Evolutionary conservation across 2,113 vertebrate genomes (phyloP).

Genomic region (Neodon shergylaensis): DNA sequence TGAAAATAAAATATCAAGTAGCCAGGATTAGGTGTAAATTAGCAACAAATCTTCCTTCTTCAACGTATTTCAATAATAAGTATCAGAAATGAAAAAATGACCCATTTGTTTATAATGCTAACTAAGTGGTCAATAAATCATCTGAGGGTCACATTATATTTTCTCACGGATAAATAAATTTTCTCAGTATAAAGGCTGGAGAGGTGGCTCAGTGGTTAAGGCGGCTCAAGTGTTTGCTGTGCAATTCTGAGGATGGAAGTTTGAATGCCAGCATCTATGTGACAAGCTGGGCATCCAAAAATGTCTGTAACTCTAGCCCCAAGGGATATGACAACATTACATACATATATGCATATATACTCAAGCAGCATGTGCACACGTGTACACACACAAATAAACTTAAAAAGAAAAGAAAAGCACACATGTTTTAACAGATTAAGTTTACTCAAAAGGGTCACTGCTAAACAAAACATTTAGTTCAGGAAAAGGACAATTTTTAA

Average conservation of each 20-base stretch:
- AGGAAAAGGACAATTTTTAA: conserved; percentile 53
- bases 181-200: neutral
- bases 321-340: neutral
- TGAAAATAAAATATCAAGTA: conserved; percentile 50
- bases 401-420: neutral
- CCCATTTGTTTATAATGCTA: neutral
- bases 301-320: neutral
- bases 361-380: neutral
- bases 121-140: neutral
- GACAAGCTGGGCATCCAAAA: neutral
- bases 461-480: conserved; percentile 16
- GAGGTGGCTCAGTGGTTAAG: neutral
- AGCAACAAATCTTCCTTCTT: conserved; percentile 31
- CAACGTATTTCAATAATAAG: neutral
- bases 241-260: neutral
- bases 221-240: neutral
- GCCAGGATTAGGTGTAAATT: conserved; percentile 16
- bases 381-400: neutral
- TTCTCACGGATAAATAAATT: neutral
- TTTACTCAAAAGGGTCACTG: conserved; percentile 27
- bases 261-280: neutral
- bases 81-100: neutral
- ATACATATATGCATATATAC: neutral
- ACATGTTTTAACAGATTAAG: conserved; percentile 11
- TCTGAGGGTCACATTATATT: neutral